These are phyloP conservation scores for Polyommatus icarus DNA, from an alignment of 2,888 invertebrate species.

Conservation along the genomic window DNA sequence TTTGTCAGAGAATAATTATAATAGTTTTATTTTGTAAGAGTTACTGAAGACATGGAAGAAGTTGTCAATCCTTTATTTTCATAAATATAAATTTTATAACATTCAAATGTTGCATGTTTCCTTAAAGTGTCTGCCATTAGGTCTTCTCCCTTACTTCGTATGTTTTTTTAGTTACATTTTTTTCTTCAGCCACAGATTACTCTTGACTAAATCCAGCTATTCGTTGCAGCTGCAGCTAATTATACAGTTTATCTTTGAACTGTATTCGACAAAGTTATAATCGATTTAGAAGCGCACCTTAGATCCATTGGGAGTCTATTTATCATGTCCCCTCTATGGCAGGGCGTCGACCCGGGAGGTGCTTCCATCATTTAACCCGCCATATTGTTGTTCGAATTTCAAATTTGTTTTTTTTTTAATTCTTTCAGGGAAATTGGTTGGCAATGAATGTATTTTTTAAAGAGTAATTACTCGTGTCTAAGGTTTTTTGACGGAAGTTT, in stretches of 20 bases:
- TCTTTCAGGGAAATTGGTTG: not conserved
- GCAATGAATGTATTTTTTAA: not conserved
- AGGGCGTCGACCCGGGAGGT: conserved; percentile 48
- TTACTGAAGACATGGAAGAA: no score
- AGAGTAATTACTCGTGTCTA: no score
- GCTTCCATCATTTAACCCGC: conserved; percentile 32
- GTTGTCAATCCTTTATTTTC: no score
- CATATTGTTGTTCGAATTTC: conserved; percentile 32
- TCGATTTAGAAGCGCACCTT: conserved; percentile 42
- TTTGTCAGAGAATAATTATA: no score
- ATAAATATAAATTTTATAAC: no score
- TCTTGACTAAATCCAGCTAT: not conserved
- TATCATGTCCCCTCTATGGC: conserved; percentile 48
- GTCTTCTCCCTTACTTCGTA: no score
- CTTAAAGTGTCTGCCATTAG: no score
- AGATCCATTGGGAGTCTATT: conserved; percentile 40
- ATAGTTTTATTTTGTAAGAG: no score
- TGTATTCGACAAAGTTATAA: conserved; percentile 25
- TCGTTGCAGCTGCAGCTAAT: not conserved
- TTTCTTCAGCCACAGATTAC: not conserved
- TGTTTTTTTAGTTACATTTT: not conserved
- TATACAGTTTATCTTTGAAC: not conserved
- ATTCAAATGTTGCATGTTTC: no score
- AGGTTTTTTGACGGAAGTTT: not conserved
- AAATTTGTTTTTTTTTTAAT: conserved; percentile 15